Evolutionary conservation across 2,888 invertebrate species (phyloP).

Genomic region (Scaptomyza flava): DNA sequence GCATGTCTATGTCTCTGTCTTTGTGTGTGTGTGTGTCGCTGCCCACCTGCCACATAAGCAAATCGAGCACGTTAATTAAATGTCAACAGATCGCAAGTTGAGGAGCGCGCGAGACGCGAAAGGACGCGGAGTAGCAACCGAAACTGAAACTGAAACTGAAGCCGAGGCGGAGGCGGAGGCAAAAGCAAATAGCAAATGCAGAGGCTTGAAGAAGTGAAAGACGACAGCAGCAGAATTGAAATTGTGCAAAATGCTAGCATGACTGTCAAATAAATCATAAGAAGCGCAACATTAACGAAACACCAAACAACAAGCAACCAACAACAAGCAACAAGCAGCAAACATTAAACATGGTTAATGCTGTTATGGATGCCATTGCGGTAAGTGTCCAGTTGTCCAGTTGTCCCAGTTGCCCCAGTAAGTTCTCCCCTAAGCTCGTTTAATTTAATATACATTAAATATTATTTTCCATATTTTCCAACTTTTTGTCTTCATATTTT

Average conservation of each 20-base stretch:
- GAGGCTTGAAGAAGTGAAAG: constrained; percentile 22
- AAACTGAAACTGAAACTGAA: constrained; percentile 32
- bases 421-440: constrained; percentile 39
- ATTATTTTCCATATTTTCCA: constrained; percentile 15
- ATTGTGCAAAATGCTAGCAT: constrained; percentile 66
- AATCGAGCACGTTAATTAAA: constrained; percentile 74
- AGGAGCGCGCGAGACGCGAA: constrained; percentile 58
- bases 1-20: constrained; percentile 7
- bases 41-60: constrained; percentile 69
- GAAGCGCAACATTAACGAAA: constrained; percentile 35
- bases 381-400: constrained; percentile 73
- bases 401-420: constrained; percentile 4
- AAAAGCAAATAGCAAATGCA: constrained; percentile 8
- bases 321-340: constrained; percentile 26
- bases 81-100: constrained; percentile 67
- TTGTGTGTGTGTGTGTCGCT: constrained; percentile 23
- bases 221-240: constrained; percentile 47
- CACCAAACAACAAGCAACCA: constrained; percentile 32
- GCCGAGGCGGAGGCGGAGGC: constrained; percentile 18
- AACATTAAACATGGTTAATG: constrained; percentile 82
- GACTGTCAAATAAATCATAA: constrained; percentile 70
- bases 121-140: constrained; percentile 39
- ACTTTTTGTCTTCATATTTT: constrained; percentile 5
- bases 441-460: constrained; percentile 65
- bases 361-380: constrained; percentile 85